Evolutionary conservation across 2,797 vertebrate genomes (phyloP).

Genomic region (Ispidina picta): DNA sequence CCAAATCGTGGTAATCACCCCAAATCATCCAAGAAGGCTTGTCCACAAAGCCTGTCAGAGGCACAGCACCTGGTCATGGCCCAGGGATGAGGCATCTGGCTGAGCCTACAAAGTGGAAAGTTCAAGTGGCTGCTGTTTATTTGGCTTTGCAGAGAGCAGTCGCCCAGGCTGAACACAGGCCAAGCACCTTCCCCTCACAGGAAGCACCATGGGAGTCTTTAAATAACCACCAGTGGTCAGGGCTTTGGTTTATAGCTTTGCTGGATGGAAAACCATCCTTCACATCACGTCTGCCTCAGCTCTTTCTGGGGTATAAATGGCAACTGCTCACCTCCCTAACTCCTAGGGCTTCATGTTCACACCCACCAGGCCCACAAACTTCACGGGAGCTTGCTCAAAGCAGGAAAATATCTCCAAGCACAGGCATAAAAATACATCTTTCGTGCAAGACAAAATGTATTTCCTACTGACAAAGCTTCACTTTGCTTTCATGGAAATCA

Average conservation of each 20-base stretch:
- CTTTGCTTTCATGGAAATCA: not conserved
- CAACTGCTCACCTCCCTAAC: not conserved
- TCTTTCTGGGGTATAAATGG: not conserved
- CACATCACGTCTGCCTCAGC: not conserved
- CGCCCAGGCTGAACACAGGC: not conserved
- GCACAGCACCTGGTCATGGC: rapidly evolving
- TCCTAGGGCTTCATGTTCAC: not conserved
- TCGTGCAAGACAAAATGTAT: not conserved
- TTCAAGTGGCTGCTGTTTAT: constrained; percentile 61
- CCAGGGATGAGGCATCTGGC: not conserved
- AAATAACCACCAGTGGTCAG: constrained; percentile 60
- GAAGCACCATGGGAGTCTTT: not conserved
- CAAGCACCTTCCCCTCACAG: constrained; percentile 48
- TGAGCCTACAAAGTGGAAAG: constrained; percentile 16
- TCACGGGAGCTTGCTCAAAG: not conserved
- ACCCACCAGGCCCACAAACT: rapidly evolving
- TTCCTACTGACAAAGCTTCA: not conserved
- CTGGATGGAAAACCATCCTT: not conserved
- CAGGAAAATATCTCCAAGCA: not conserved
- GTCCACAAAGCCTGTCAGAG: rapidly evolving
- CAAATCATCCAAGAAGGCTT: not conserved
- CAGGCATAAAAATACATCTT: not conserved
- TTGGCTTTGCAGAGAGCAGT: constrained; percentile 52
- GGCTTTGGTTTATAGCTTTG: constrained; percentile 6
- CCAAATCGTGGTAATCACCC: not conserved